These are phyloP conservation scores for Petrosia ficiformis DNA, from an alignment of 37 sponge, comb jelly and placozoan genomes.

Conservation along the genomic window DNA sequence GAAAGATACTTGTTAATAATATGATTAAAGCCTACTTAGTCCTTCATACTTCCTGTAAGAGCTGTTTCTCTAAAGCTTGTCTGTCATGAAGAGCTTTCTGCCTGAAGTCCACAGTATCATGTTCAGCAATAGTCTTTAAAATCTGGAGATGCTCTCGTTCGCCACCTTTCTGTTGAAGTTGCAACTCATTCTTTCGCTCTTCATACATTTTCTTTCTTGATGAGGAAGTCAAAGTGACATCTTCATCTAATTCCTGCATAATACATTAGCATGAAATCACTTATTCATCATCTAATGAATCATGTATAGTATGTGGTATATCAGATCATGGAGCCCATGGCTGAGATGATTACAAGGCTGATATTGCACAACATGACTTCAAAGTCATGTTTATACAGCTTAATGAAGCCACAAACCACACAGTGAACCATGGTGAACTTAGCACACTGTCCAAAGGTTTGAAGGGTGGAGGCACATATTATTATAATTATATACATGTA, in stretches of 20 bases:
- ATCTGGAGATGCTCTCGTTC: conserved; percentile 74
- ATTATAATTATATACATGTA: no score
- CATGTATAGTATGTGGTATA: no score
- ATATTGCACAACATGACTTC: no score
- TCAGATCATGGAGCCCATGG: neutral
- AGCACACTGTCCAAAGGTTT: no score
- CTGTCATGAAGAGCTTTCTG: conserved; percentile 66
- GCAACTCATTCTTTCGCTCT: conserved; percentile 72
- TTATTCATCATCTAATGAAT: no score
- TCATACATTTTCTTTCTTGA: conserved; percentile 66
- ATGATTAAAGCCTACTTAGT: neutral
- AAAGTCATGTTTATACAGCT: no score
- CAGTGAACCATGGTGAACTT: no score
- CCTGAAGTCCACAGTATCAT: conserved; percentile 65
- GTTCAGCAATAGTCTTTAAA: conserved; percentile 63
- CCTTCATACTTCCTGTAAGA: conserved; percentile 72
- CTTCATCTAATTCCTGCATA: conserved; percentile 60
- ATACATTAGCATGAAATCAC: no score
- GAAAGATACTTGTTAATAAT: neutral
- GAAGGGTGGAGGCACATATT: no score
- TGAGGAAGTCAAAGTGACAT: conserved; percentile 31
- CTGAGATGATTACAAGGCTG: neutral
- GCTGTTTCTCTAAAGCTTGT: conserved; percentile 75
- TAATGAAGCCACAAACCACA: no score
- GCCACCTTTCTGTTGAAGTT: conserved; percentile 51